Evolutionary conservation across 2,797 vertebrate species (phyloP), one percentile per base, ranked within the genome.

Genomic region (Micromesistius poutassou): DNA sequence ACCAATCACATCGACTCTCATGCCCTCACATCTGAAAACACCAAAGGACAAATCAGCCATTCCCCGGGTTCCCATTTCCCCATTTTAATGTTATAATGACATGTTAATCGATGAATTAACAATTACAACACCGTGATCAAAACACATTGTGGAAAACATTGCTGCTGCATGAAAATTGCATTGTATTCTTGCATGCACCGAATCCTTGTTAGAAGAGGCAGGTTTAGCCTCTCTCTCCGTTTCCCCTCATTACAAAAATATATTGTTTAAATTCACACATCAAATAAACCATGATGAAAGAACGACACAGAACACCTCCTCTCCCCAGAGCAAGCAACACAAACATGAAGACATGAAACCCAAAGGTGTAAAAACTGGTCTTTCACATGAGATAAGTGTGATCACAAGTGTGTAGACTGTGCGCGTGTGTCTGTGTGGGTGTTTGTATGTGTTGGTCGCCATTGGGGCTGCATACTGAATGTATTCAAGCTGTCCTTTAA

Each of bases 371-470:
- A 62, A n/a, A 62, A 55, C 40, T 42, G 3, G 36, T 42, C 10
- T 42, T 42, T 42, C 40, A 19, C 46, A 6, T 22, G 46, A 55
- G 46, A 19, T 73, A 13, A 74, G 77, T 75, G 81, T 28, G 76
- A 77, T 25, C 30, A 31, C 30, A 31, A 30, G 68, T 71, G 30
- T 71, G 68, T 30, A 19, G 38, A 14, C 36, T 25, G 10, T 42
- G 73, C 6, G 36, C 38, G 72, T 16, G 14, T 73, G 73, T 14
- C 4, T 25, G 55, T 25, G 22, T 62, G 55, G n/a, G n/a, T 62
- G 55, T 62, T 3, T 62, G 50, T 62, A n/a, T 62, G 55, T 62
- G 55, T 62, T 7, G 19, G 19, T 55, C 19, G 19, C 46, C 12
- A 19, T 9, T 1, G 55, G 55, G 22, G 55, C 55, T 62, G 55